Conservation (phyloP, 2,113 vertebrate species). For the Gila orcuttii region DNA sequence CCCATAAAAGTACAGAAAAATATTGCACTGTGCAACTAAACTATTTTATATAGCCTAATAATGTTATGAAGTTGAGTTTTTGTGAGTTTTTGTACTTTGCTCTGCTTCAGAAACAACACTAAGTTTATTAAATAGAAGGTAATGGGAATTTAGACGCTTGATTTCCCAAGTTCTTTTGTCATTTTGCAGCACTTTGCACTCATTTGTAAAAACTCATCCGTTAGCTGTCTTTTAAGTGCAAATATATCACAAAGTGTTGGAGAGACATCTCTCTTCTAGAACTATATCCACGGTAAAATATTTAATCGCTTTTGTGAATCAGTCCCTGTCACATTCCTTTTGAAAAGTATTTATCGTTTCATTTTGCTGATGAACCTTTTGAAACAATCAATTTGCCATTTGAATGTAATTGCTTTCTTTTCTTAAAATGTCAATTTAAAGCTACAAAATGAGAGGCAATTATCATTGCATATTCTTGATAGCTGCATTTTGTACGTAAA, state of each 20-base stretch:
- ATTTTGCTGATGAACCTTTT: constrained; percentile 37
- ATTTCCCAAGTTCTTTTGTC: background rate
- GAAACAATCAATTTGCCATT: constrained; percentile 29
- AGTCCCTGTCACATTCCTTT: constrained; percentile 21
- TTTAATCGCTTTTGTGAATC: constrained; percentile 1
- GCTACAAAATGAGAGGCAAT: constrained; percentile 43
- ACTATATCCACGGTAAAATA: constrained; percentile 18
- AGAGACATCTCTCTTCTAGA: constrained; percentile 18
- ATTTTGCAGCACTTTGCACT: background rate
- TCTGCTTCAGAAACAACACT: background rate
- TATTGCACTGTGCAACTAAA: background rate
- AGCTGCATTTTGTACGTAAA: constrained; percentile 28
- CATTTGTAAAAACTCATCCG: background rate
- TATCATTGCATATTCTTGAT: constrained; percentile 42
- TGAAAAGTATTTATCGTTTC: constrained; percentile 20
- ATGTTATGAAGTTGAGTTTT: constrained; percentile 9
- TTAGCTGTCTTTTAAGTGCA: background rate
- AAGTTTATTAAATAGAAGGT: constrained; percentile 12
- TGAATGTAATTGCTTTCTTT: constrained; percentile 24
- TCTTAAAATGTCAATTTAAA: constrained; percentile 16
- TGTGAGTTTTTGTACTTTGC: background rate
- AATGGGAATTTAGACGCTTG: background rate
- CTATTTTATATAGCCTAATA: background rate
- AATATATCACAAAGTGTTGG: constrained; percentile 26
- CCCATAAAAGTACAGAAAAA: background rate